Conservation (phyloP, 64 coral and sea anemone genomes). For the Porites lutea region DNA sequence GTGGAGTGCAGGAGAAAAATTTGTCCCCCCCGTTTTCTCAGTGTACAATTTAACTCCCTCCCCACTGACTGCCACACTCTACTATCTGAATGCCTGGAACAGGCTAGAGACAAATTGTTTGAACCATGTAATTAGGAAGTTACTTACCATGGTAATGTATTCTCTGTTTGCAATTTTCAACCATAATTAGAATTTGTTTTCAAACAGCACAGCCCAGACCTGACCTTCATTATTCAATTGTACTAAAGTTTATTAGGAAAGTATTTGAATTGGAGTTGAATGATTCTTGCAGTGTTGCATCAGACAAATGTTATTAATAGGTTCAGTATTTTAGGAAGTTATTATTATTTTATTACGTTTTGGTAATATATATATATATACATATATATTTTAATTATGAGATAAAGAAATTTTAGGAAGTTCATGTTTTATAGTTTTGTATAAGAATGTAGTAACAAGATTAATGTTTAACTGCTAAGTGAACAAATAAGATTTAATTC, state of each 20-base stretch:
- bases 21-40: no score
- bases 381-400: slow-evolving; percentile 50
- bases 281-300: neutral
- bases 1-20: no score
- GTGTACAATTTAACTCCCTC: no score
- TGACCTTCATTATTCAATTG: no score
- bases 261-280: slow-evolving; percentile 6
- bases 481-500: slow-evolving; percentile 3
- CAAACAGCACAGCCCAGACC: no score
- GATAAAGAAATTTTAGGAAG: slow-evolving; percentile 56
- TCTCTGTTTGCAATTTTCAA: no score
- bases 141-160: no score
- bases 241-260: neutral
- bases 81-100: no score
- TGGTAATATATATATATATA: neutral
- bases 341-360: slow-evolving; percentile 60
- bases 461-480: slow-evolving; percentile 21
- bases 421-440: slow-evolving; percentile 61
- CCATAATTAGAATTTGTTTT: no score
- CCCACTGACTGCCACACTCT: no score
- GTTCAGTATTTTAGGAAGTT: slow-evolving; percentile 41
- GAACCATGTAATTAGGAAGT: no score
- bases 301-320: slow-evolving; percentile 18
- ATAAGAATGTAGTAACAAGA: slow-evolving; percentile 22
- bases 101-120: no score